Evolutionary conservation across 2,113 vertebrate species (phyloP), one percentile per base, ranked within the genome.

Genomic region (Solea solea): DNA sequence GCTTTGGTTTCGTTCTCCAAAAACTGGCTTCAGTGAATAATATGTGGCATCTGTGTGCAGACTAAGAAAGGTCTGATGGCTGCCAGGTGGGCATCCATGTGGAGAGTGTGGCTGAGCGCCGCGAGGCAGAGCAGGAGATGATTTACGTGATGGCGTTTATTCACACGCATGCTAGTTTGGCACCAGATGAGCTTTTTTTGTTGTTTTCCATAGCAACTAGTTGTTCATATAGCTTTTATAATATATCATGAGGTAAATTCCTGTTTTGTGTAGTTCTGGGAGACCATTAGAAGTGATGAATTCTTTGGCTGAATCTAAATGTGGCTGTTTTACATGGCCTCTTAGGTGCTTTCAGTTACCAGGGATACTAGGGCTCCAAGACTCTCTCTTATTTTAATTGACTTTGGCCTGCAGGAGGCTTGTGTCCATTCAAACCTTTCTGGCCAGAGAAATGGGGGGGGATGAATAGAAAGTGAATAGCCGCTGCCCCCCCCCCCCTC

Each of bases 321-420:
- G 9, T 77, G 66, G 71, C 74, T 85, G 71, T 71, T 88, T 86
- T 86, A 74, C 76, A 51, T 72, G 65, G 82, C 74, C 61, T 84
- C 79, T 83, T 78, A 61, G 77, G 79, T 79, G 80, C 78, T 75
- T 74, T 75, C 48, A 61, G 90, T 91, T 78, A 86, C 86, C 86
- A 81, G 88, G 89, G 87, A 84, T 75, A 81, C 76, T 25, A 21
- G 52, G 64, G 65, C 72, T 88, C 84, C 64, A 27, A 73, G 63
- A 76, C 79, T 72, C 76, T 76, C 82, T 87, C 79, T 83, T 82
- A 76, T 84, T 87, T 87, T 88, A 92, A 92, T 91, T 89, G 89
- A 91, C 88, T 89, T 88, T 89, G 77, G 87, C 87, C 90, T 86
- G 89, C 83, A 83, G 90, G 87, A 88, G 86, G 74, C 84, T 85